These are phyloP conservation scores for Macroramphosus scolopax DNA, from an alignment of 2,797 vertebrate species.

Conservation along the genomic window DNA sequence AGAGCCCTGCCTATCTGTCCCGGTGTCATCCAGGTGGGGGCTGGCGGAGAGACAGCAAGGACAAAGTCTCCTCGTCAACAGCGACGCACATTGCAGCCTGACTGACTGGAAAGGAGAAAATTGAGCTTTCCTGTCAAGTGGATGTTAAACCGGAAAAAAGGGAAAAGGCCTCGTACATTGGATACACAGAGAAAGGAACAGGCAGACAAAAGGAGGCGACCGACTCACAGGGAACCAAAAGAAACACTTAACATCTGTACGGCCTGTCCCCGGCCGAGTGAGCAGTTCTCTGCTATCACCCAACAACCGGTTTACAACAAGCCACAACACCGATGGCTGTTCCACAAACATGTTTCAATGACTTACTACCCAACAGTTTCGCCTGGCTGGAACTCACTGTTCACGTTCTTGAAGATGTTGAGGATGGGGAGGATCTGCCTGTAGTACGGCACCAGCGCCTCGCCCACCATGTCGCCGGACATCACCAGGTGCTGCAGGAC, in stretches of 20 bases:
- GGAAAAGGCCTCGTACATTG: slow-evolving; percentile 13
- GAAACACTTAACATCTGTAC: no score
- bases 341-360: no score
- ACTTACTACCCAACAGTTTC: slow-evolving; percentile 16
- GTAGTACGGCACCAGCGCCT: slow-evolving; percentile 89
- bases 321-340: slow-evolving; percentile 9
- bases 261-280: no score
- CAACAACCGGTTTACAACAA: no score
- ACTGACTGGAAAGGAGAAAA: slow-evolving; percentile 60
- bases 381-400: slow-evolving; percentile 80
- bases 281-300: no score
- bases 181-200: slow-evolving; percentile 12
- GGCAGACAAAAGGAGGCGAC: no score
- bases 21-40: slow-evolving; percentile 57
- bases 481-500: slow-evolving; percentile 90
- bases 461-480: slow-evolving; percentile 83
- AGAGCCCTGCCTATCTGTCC: slow-evolving; percentile 60
- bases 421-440: slow-evolving; percentile 90
- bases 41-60: slow-evolving; percentile 57
- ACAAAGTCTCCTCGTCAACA: slow-evolving; percentile 49
- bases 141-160: slow-evolving; percentile 37
- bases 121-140: slow-evolving; percentile 45
- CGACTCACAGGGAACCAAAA: no score
- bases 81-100: slow-evolving; percentile 42
- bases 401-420: slow-evolving; percentile 94